These are phyloP conservation scores for Nipponia nippon DNA, from an alignment of 2,113 vertebrate species.

Conservation along the genomic window DNA sequence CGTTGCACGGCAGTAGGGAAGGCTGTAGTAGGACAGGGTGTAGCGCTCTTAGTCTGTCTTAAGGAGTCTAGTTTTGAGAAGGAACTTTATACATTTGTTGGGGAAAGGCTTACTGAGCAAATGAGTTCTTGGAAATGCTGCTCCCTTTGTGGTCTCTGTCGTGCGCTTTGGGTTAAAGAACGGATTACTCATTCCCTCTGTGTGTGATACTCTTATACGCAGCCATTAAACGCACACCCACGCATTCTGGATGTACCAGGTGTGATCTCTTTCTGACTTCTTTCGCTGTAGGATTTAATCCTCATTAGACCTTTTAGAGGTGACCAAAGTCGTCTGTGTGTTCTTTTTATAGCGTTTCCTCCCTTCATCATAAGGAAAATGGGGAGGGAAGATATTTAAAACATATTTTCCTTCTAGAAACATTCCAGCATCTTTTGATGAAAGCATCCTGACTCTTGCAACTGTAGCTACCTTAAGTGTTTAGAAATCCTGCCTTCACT, in stretches of 20 bases:
- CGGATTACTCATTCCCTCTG: constrained; percentile 23
- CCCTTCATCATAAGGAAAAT: neutral
- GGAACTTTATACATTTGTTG: neutral
- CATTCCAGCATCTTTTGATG: neutral
- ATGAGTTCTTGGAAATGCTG: constrained; percentile 1
- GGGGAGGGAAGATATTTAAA: neutral
- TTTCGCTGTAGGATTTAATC: neutral
- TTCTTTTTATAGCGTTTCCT: neutral
- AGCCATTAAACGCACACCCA: neutral
- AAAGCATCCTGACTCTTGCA: neutral
- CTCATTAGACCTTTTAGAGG: neutral
- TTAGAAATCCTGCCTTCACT: neutral
- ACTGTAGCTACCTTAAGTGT: neutral
- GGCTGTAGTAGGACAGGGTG: neutral
- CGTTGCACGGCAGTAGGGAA: rapidly evolving
- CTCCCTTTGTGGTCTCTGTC: neutral
- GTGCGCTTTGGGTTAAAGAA: neutral
- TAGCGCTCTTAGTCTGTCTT: neutral
- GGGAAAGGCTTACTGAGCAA: neutral
- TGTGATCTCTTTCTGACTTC: neutral
- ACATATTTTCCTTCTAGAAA: neutral
- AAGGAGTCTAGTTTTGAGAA: neutral
- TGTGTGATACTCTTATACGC: neutral
- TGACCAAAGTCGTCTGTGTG: neutral
- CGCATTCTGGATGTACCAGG: neutral